Evolutionary conservation across 2,797 vertebrate species (phyloP), one percentile per base, ranked within the genome.

Genomic region (Margarornis squamiger): DNA sequence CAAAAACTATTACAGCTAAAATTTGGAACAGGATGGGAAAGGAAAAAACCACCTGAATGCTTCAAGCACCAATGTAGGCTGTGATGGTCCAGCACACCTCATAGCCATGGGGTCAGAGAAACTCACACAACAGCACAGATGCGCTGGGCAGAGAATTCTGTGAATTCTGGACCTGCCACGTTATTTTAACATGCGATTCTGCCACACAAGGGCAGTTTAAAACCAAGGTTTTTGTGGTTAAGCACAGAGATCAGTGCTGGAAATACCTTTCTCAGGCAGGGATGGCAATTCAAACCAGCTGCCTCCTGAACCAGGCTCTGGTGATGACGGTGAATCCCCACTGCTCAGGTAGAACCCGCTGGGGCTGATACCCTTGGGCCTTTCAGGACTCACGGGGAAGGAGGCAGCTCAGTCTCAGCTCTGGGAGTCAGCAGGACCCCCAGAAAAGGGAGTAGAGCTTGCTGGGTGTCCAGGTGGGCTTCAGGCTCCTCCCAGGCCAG

Each of bases 381-480:
- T 45, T 12, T 20, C 26, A 5, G 49, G 36, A 22, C 26, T 24
- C 1, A 0, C 0, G 11, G 39, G 63, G 8, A 55, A 23, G 3
- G 16, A 41, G 23, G 65, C 21, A 45, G 34, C 30, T 27, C 41
- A 24, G 32, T 12, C 45, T 52, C 61, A 32, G 34, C 34, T 38
- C 43, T 7, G 4, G 2, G 65, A 73, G 36, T 18, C 49, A 59
- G 67, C 68, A 63, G 63, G n/a, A 75, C 14, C 16, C 52, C 29
- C 41, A 12, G 32, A 8, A 9, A 48, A 20, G 46, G 10, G 22
- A 73, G 59, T 4, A 4, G 29, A 29, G 29, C 30, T 52, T 39
- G 29, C 58, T 14, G 45, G 6, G 29, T 9, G 23, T 55, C 57
- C 77, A 54, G 70, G 20, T 8, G 54, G 59, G 20, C 68, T 80